Evolutionary conservation across 2,888 invertebrate genomes (phyloP).

Genomic region (Caenorhabditis sp.): DNA sequence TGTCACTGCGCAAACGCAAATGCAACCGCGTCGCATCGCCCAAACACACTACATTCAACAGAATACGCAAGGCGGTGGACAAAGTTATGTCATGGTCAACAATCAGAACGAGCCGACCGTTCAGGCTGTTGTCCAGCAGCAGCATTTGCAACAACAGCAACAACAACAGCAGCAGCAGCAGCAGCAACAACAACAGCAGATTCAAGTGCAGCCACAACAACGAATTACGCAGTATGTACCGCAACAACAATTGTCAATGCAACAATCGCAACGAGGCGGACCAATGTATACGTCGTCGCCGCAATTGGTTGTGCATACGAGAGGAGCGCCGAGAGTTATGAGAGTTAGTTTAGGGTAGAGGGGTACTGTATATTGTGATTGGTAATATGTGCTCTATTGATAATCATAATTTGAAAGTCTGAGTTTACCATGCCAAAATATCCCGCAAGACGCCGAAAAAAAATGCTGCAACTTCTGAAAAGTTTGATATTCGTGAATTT

Average conservation of each 20-base stretch:
- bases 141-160: background rate
- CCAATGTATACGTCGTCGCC: conserved; percentile 4
- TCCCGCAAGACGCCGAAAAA: too few relatives aligned
- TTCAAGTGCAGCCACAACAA: background rate
- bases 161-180: background rate
- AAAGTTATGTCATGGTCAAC: conserved; percentile 17
- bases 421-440: too few relatives aligned
- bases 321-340: conserved; percentile 3
- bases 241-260: background rate
- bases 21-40: background rate
- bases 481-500: too few relatives aligned
- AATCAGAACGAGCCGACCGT: background rate
- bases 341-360: conserved; percentile 2
- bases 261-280: background rate
- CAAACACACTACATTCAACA: conserved; percentile 14
- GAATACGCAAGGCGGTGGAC: conserved; percentile 10
- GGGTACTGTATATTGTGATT: too few relatives aligned
- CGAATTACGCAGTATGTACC: background rate
- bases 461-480: too few relatives aligned
- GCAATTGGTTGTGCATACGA: conserved; percentile 1
- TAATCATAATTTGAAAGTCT: too few relatives aligned
- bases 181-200: background rate
- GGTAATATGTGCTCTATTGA: too few relatives aligned
- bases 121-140: background rate
- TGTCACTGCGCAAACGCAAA: background rate